phyloP scores from a whole-genome alignment of 2,888 invertebrate genomes.

The Perithous albicinctus region DNA sequence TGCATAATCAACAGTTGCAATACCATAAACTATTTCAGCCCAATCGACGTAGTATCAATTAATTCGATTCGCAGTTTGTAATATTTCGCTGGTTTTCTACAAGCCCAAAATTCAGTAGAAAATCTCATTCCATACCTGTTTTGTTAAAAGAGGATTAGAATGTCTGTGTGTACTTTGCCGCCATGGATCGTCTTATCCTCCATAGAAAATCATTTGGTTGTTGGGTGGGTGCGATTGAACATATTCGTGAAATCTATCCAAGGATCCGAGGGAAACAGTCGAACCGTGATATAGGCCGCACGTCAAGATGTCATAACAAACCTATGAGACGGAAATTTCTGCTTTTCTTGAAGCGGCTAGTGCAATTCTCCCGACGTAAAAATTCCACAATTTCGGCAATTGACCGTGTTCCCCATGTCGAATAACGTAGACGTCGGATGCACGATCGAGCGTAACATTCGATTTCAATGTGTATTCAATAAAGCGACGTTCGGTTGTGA shows the following conservation, averaged over 20 bases:
- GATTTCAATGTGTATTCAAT: slow-evolving; percentile 45
- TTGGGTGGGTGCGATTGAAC: slow-evolving; percentile 3
- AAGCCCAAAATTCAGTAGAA: not conserved
- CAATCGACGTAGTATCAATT: too few relatives aligned
- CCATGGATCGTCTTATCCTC: slow-evolving; percentile 40
- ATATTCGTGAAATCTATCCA: slow-evolving; percentile 19
- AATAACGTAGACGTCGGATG: slow-evolving; percentile 57
- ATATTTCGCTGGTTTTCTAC: not conserved
- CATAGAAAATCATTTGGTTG: slow-evolving; percentile 14
- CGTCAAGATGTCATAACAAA: slow-evolving; percentile 63
- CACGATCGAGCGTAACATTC: slow-evolving; percentile 67
- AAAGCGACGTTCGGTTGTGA: slow-evolving; percentile 55
- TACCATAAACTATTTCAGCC: too few relatives aligned
- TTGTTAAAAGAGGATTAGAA: slow-evolving; percentile 58
- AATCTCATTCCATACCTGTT: slow-evolving; percentile 14
- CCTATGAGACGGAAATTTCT: slow-evolving; percentile 17
- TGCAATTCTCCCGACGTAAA: slow-evolving; percentile 41
- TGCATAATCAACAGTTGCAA: too few relatives aligned
- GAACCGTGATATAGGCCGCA: slow-evolving; percentile 29
- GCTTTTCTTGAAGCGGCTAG: slow-evolving; percentile 18
- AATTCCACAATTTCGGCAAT: slow-evolving; percentile 61
- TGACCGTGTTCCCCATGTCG: slow-evolving; percentile 60
- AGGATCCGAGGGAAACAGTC: not conserved
- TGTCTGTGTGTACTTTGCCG: slow-evolving; percentile 67
- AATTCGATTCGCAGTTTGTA: not conserved